Conservation (phyloP, 2,113 vertebrate species). For the Eidolon helvum region DNA sequence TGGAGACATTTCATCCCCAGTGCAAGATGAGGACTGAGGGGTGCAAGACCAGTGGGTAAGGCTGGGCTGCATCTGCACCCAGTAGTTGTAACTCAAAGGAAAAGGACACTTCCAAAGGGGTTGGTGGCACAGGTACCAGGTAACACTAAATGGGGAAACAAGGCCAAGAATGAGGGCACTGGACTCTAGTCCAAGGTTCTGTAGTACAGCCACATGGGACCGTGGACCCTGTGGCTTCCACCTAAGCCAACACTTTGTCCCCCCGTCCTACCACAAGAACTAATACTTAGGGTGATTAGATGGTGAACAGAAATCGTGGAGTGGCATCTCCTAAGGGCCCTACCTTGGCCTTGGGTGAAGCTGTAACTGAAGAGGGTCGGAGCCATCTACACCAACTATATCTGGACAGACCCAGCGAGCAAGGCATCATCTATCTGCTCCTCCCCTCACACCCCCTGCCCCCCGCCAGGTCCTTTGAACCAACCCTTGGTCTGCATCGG, state of each 20-base stretch:
- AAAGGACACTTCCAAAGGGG: not conserved
- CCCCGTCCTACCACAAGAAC: too few relatives aligned
- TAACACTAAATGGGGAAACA: not conserved
- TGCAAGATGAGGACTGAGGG: too few relatives aligned
- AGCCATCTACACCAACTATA: not conserved
- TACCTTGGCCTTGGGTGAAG: accelerated
- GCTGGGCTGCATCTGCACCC: too few relatives aligned
- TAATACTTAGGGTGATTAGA: too few relatives aligned
- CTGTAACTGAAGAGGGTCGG: too few relatives aligned
- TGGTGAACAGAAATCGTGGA: not conserved
- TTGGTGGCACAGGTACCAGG: not conserved
- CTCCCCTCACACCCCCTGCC: too few relatives aligned
- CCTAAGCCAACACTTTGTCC: too few relatives aligned
- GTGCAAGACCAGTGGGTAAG: not conserved
- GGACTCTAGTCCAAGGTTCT: not conserved
- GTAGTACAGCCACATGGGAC: too few relatives aligned
- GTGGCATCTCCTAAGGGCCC: too few relatives aligned
- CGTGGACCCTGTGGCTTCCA: not conserved
- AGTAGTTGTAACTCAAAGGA: accelerated
- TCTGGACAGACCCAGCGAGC: not conserved
- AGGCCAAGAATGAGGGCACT: not conserved
- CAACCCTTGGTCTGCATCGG: accelerated
- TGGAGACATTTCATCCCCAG: not conserved
- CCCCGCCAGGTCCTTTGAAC: accelerated
- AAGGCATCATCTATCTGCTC: accelerated